A percentile compares a stretch with the other conserved stretches of the same genome.
phyloP scores from a whole-genome alignment of 1,140 invertebrate genomes.

The Trissolcus basalis region DNA sequence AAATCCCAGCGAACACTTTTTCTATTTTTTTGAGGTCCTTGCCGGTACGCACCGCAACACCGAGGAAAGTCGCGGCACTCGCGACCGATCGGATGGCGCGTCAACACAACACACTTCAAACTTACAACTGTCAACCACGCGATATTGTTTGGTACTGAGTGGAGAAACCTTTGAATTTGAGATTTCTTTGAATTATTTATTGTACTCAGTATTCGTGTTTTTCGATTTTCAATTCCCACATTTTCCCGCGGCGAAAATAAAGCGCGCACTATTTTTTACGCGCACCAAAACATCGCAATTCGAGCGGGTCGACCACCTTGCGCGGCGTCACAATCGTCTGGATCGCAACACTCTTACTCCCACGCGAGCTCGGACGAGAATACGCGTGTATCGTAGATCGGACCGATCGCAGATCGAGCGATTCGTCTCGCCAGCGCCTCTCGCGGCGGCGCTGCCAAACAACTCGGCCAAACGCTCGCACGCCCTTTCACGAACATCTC shows the following conservation, averaged over 20 bases:
- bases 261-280: neutral
- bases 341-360: conserved; percentile 67
- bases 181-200: too few species aligned
- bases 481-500: conserved; percentile 53
- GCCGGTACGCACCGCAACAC: too few species aligned
- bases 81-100: too few species aligned
- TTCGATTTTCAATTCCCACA: too few species aligned
- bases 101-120: too few species aligned
- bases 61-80: too few species aligned
- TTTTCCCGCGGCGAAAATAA: neutral
- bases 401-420: conserved; percentile 12
- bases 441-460: conserved; percentile 53
- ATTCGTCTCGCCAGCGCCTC: conserved; percentile 40
- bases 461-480: too few species aligned
- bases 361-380: conserved; percentile 72
- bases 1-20: too few species aligned
- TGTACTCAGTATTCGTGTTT: conserved; percentile 4
- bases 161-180: too few species aligned
- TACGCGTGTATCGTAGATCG: conserved; percentile 66
- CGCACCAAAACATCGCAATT: conserved; percentile 48
- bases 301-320: conserved; percentile 57
- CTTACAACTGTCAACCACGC: neutral
- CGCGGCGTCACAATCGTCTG: conserved; percentile 56
- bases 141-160: neutral
- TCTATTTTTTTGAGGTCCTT: too few species aligned